These are phyloP conservation scores for Petrolisthes manimaculis DNA, from an alignment of 2,888 invertebrate species.

Conservation along the genomic window DNA sequence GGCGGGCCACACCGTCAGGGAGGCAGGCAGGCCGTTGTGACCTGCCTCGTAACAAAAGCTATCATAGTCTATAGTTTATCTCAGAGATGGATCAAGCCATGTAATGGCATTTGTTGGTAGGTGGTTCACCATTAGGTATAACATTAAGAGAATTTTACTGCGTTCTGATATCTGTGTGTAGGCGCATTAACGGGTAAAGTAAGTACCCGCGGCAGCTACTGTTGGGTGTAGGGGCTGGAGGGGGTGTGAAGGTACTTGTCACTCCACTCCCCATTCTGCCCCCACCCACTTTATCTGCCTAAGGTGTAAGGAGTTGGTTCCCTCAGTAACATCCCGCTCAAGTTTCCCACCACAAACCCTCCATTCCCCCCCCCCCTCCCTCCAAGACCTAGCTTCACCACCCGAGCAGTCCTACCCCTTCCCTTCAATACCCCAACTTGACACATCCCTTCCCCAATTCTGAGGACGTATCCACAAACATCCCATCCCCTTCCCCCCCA, in stretches of 20 bases:
- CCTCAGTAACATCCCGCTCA: neutral
- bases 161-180: constrained; percentile 35
- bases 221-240: neutral
- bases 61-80: constrained; percentile 27
- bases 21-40: too few species aligned
- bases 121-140: constrained; percentile 29
- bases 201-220: neutral
- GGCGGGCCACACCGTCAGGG: too few species aligned
- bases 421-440: too few species aligned
- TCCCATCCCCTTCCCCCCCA: neutral
- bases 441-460: too few species aligned
- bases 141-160: constrained; percentile 30
- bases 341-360: neutral
- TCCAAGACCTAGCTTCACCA: too few species aligned
- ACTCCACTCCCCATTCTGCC: neutral
- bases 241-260: neutral
- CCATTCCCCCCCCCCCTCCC: neutral
- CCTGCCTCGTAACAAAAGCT: constrained; percentile 1
- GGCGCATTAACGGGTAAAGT: constrained; percentile 10
- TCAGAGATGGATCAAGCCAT: constrained; percentile 28
- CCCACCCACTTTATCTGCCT: constrained; percentile 2
- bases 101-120: constrained; percentile 35
- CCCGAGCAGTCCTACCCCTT: too few species aligned
- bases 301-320: constrained; percentile 33
- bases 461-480: too few species aligned